A percentile compares a stretch with the other conserved stretches of the same genome.
phyloP scores from a whole-genome alignment of 1,140 invertebrate species.

The Macrostomum lignano region DNA sequence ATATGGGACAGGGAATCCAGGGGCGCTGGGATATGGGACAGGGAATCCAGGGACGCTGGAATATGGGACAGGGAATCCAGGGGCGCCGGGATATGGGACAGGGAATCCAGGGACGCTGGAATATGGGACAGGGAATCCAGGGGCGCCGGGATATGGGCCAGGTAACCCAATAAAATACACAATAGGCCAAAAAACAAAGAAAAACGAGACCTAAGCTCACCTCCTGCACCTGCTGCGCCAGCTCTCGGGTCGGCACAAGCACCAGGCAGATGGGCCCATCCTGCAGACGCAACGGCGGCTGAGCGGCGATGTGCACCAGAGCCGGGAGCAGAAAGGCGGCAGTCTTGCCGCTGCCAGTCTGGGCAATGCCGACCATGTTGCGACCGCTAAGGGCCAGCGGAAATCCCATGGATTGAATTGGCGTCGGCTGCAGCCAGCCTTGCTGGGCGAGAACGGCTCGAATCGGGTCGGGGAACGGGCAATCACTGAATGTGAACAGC shows the following conservation, averaged over 20 bases:
- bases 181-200: no score
- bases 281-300: constrained; percentile 44
- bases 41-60: no score
- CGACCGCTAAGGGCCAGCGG: constrained; percentile 61
- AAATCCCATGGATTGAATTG: constrained; percentile 38
- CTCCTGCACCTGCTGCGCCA: constrained; percentile 79
- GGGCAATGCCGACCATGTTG: constrained; percentile 40
- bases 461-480: not conserved
- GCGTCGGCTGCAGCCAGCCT: constrained; percentile 35
- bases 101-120: no score
- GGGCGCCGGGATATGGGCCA: no score
- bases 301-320: constrained; percentile 70
- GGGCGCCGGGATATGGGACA: no score
- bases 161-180: no score
- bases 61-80: no score
- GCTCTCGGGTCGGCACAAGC: constrained; percentile 64
- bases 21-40: no score
- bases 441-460: not conserved
- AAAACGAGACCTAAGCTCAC: no score
- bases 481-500: not conserved
- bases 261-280: constrained; percentile 65
- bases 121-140: no score
- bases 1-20: no score
- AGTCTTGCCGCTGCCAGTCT: constrained; percentile 32
- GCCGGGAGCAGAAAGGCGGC: constrained; percentile 34